Evolutionary conservation across 2,888 invertebrate genomes (phyloP), one percentile per base, ranked within the genome.

Genomic region (Stramonita haemastoma): DNA sequence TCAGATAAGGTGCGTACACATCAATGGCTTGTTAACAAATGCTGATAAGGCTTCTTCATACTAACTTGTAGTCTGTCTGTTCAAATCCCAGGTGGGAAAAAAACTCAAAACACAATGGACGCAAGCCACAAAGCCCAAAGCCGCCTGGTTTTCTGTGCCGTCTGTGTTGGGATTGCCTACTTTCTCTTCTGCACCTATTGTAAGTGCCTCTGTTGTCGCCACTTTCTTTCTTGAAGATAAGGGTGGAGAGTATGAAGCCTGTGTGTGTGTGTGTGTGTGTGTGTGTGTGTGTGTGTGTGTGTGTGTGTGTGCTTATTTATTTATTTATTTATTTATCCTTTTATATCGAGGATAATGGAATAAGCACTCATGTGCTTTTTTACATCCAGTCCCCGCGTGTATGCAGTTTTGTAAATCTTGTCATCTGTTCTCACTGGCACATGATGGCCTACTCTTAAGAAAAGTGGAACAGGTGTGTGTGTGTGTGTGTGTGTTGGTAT

Each of bases 181-280:
- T 91, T 87, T 60, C 60, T 84, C 36, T 91, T 91, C 86, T 91
- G 88, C 86, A 46, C 90, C 66, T 90, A 91, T 87, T 91, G 91
- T 91, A 84, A 91, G 91, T 91, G 46, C 46, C 46, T 5, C 46
- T 46, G 22, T 17, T 34, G 57, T 22, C 29, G 13, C 11, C 13
- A n/a, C n/a, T 73, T 73, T 13, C n/a, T 73, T 73, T 60, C 60
- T 22, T 1, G 13, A 60, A 15, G 6, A 60, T 60, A 46, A 6
- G 56, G 85, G 57, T n/a, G 86, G 56, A 57, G 66, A 70, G 60
- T 13, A 73, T 34, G 32, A 34, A 57, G 86, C 13, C 60, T 60
- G 22, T 60, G 22, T 60, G 60, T 60, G 60, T 60, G 60, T 60
- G 60, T 60, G 22, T 22, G 22, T 70, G 70, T 70, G 70, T 70